Base-by-base conservation (phyloP, 2,888 invertebrate genomes). In the Epistrophe eligans region DNA sequence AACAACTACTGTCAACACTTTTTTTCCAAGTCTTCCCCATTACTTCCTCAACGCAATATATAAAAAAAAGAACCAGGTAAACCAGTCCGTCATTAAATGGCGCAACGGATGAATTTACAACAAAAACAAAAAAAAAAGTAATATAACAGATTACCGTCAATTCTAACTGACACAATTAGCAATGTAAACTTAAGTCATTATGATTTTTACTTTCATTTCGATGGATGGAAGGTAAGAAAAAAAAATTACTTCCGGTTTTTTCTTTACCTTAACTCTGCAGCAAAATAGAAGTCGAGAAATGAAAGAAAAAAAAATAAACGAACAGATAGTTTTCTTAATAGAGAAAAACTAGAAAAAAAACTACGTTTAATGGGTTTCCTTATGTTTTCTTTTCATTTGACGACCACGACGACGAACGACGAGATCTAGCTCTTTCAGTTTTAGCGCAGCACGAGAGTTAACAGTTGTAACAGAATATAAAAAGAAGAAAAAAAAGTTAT, bases 91-190 rank as follows among this genome's bases (percentile, higher is more conserved):
- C 66, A 64, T 77, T 67, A 28, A 57, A 71, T 77, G 77, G 70
- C 60, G 73, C 40, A 72, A 66, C 67, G 64, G 48, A 79, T 43
- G 57, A 70, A 15, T 48, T 55, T 24, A 19, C 24, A 62, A 8
- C 13, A 38, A 17, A 0, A 38, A 60, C 3, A 52, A 13, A 35
- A 15, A 40, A 43, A 45, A 28, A 43, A 58, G 13, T 43, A 57
- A 35, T 55, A 62, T 55, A 62, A 64, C 50, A 58, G 43, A 72
- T 72, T 70, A 70, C 70, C 79, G 60, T 62, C 70, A 79, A 74
- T 62, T 43, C 71, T 77, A 79, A 79, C 87, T 87, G 87, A 87
- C 87, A 87, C 87, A 87, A 83, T 87, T 87, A 83, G 64, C 83
- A 60, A 66, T 71, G 83, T 72, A 67, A 72, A 38, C 76, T 60